phyloP scores from a whole-genome alignment of 2,113 vertebrate genomes.

The Phasianus colchicus region DNA sequence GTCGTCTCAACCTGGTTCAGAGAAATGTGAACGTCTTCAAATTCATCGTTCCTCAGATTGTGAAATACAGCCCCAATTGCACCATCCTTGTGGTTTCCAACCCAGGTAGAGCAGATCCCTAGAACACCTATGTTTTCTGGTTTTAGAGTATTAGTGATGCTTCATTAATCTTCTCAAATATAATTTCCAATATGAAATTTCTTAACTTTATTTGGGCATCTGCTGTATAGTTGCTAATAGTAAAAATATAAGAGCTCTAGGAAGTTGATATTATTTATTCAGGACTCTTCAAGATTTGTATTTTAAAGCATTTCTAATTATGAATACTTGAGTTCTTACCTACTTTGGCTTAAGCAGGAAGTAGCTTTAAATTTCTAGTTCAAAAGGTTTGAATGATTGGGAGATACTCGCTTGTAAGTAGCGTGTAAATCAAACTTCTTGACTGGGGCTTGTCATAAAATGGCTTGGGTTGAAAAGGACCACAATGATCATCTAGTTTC shows the following conservation, averaged over 20 bases:
- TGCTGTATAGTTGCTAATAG: background rate
- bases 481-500: too few relatives aligned
- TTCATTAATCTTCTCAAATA: background rate
- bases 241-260: background rate
- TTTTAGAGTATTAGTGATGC: background rate
- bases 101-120: constrained; percentile 81
- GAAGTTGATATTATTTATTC: background rate
- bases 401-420: background rate
- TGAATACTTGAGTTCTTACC: background rate
- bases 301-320: background rate
- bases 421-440: background rate
- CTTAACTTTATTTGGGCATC: background rate
- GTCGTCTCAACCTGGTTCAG: constrained; percentile 95
- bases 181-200: background rate
- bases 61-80: constrained; percentile 94
- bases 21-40: constrained; percentile 97
- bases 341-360: background rate
- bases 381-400: background rate
- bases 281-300: background rate
- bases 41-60: constrained; percentile 92
- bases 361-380: background rate
- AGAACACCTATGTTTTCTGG: accelerated
- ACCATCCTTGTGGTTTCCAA: constrained; percentile 95
- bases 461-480: too few relatives aligned
- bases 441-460: too few relatives aligned